Evolutionary conservation across 2,113 vertebrate species (phyloP).

Genomic region (Triplophysa rosa): DNA sequence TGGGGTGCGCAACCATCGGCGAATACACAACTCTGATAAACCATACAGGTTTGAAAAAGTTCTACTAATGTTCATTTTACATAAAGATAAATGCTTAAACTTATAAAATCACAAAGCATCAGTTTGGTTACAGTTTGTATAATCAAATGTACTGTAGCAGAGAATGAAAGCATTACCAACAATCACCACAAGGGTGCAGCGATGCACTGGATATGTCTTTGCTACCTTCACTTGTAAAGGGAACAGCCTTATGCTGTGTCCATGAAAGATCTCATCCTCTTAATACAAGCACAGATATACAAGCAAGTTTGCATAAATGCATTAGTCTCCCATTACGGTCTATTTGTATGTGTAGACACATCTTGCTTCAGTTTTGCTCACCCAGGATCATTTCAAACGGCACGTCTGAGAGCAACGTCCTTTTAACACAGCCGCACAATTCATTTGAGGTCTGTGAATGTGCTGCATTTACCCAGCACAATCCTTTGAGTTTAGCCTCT

Average conservation of each 20-base stretch:
- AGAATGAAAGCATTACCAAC: constrained; percentile 18
- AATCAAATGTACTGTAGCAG: background rate
- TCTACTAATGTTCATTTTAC: background rate
- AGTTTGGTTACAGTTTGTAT: no score
- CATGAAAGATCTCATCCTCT: constrained; percentile 4
- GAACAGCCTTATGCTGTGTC: constrained; percentile 21
- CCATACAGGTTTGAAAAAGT: constrained; percentile 84
- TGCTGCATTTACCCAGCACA: background rate
- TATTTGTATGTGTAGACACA: constrained; percentile 31
- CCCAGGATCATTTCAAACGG: constrained; percentile 40
- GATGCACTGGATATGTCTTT: constrained; percentile 18
- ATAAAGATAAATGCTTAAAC: background rate
- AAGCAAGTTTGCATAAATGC: constrained; percentile 9
- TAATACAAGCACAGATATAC: constrained; percentile 22
- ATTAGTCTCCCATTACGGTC: constrained; percentile 22
- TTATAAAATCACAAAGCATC: no score
- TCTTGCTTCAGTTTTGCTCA: constrained; percentile 35
- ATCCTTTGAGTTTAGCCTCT: constrained; percentile 30
- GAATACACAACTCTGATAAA: constrained; percentile 93
- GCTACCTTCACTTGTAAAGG: background rate
- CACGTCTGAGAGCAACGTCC: constrained; percentile 30
- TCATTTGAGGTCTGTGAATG: background rate
- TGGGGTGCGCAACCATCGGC: constrained; percentile 92
- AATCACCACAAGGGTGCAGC: constrained; percentile 65
- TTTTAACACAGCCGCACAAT: constrained; percentile 44